Percentiles rank a stretch among this genome's conserved stretches.
Conservation (phyloP, 2,113 vertebrate species). For the Tretioscincus oriximinensis region DNA sequence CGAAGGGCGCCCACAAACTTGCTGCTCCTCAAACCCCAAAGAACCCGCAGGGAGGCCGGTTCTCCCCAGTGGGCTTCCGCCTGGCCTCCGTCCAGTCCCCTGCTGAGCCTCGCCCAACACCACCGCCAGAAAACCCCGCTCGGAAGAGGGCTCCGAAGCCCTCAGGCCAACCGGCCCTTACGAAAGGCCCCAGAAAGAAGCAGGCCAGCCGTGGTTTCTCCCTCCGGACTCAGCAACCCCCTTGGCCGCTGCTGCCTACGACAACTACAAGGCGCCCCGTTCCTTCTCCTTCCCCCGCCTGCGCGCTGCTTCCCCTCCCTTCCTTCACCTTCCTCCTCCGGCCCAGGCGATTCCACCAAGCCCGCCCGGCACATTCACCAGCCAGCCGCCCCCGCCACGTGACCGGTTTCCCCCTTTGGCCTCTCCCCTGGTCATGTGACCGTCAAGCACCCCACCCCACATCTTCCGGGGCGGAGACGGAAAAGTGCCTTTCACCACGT, state of each 20-base stretch:
- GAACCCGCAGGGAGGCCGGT: too few relatives aligned
- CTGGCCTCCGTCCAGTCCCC: background rate
- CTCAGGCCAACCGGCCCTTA: background rate
- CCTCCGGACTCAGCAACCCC: background rate
- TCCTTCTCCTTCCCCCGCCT: background rate
- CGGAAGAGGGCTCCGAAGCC: too few relatives aligned
- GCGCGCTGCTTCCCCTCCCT: background rate
- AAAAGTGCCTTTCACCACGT: background rate
- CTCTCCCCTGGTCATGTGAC: constrained; percentile 25
- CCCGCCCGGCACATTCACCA: constrained; percentile 33
- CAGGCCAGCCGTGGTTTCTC: background rate
- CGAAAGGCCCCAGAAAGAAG: background rate
- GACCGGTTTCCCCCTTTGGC: constrained; percentile 27
- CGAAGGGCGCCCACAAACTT: background rate
- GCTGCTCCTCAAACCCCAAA: too few relatives aligned
- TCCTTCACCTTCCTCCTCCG: background rate
- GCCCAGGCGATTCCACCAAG: constrained; percentile 1
- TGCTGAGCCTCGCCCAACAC: background rate
- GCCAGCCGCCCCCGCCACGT: constrained; percentile 34
- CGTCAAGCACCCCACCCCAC: background rate
- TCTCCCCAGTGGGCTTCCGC: too few relatives aligned
- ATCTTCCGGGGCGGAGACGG: background rate
- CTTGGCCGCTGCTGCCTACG: background rate
- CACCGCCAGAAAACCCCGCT: background rate
- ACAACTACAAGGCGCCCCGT: background rate